phyloP scores from a whole-genome alignment of 2,888 invertebrate species.

The Brenthis ino region DNA sequence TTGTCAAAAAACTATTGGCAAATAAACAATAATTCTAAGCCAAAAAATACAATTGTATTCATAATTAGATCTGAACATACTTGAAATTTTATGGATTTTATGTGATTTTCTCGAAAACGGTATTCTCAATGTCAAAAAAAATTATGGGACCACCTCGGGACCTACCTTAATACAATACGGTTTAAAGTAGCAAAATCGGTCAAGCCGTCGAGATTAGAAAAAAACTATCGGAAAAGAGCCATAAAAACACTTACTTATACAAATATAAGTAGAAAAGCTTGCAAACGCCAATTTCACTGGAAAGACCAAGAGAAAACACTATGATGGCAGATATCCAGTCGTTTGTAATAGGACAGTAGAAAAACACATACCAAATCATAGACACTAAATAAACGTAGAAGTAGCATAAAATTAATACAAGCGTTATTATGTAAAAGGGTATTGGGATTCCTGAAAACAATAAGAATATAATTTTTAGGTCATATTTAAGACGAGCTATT shows the following conservation, averaged over 20 bases:
- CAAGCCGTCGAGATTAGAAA: neutral
- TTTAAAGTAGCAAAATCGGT: too few relatives aligned
- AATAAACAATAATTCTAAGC: too few relatives aligned
- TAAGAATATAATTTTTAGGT: neutral
- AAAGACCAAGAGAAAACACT: conserved; percentile 15
- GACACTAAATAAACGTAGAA: conserved; percentile 56
- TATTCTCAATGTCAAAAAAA: too few relatives aligned
- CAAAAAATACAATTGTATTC: neutral
- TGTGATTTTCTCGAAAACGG: too few relatives aligned
- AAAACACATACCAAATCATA: conserved; percentile 54
- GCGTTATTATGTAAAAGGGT: conserved; percentile 46
- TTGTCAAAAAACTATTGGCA: neutral
- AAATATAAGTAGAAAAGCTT: conserved; percentile 15
- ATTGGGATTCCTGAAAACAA: conserved; percentile 48
- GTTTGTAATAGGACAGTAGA: conserved; percentile 36
- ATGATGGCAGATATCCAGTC: conserved; percentile 12
- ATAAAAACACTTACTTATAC: conserved; percentile 2
- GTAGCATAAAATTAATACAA: conserved; percentile 42
- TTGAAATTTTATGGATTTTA: too few relatives aligned
- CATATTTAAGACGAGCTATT: too few relatives aligned
- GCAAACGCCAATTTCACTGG: conserved; percentile 35
- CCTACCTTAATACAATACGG: too few relatives aligned
- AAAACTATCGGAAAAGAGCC: neutral
- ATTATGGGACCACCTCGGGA: too few relatives aligned
- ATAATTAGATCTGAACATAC: neutral